Conservation (phyloP, 2,797 vertebrate species). For the Buphagus erythrorhynchus region DNA sequence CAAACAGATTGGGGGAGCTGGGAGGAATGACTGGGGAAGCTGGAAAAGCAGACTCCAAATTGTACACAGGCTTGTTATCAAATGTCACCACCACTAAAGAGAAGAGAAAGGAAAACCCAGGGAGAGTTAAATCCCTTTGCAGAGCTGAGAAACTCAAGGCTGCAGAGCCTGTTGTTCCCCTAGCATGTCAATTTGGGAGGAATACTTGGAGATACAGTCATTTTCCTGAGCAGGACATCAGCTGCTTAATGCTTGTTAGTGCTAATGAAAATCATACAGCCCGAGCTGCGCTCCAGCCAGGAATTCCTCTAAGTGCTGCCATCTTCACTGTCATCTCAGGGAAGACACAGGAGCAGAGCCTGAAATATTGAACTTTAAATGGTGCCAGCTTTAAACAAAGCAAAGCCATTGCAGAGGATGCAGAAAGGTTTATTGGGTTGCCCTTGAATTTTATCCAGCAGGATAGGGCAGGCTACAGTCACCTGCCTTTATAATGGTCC, state of each 20-base stretch:
- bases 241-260: background rate
- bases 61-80: background rate
- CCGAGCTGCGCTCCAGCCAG: background rate
- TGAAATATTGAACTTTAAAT: background rate
- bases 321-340: background rate
- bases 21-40: background rate
- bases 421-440: background rate
- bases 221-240: slow-evolving; percentile 8
- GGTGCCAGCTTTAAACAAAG: background rate
- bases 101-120: background rate
- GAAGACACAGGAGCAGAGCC: background rate
- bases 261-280: slow-evolving; percentile 54
- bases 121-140: background rate
- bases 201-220: background rate
- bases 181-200: background rate
- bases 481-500: background rate
- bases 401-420: background rate
- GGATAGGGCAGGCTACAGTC: background rate
- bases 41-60: background rate
- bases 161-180: background rate
- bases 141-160: background rate
- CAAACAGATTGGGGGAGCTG: background rate
- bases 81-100: background rate
- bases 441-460: background rate
- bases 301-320: background rate